Evolutionary conservation across 2,113 vertebrate species (phyloP).

Genomic region (Labeo rohita): DNA sequence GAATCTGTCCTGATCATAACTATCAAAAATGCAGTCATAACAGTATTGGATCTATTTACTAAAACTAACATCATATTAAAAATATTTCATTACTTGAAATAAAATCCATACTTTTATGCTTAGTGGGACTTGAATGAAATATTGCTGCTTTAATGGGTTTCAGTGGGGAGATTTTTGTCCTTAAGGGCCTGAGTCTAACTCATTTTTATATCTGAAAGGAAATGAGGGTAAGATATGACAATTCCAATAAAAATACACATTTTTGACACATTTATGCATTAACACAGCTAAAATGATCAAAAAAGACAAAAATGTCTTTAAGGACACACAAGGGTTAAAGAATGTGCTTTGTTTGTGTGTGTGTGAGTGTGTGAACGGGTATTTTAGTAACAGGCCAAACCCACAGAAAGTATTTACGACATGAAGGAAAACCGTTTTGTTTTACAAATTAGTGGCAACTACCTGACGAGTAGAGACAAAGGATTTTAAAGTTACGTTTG

Average conservation of each 20-base stretch:
- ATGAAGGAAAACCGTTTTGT: slow-evolving; percentile 61
- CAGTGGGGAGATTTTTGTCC: background rate
- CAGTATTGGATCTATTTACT: too few relatives aligned
- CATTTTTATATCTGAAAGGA: background rate
- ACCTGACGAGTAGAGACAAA: slow-evolving; percentile 60
- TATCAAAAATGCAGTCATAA: background rate
- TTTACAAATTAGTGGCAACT: slow-evolving; percentile 57
- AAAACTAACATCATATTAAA: background rate
- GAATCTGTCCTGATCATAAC: background rate
- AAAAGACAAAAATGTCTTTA: background rate
- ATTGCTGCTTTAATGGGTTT: background rate
- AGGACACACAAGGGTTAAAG: slow-evolving; percentile 35
- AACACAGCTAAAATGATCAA: background rate
- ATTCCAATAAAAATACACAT: background rate
- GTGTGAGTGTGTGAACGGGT: slow-evolving; percentile 13
- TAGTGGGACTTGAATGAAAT: background rate
- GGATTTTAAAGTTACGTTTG: slow-evolving; percentile 67
- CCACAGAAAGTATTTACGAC: slow-evolving; percentile 46
- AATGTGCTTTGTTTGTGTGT: slow-evolving; percentile 46
- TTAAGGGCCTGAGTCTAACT: background rate
- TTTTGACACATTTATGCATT: background rate
- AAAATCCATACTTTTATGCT: background rate
- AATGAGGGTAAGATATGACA: background rate
- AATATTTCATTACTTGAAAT: background rate
- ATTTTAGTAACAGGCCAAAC: slow-evolving; percentile 36